A percentile compares a stretch with the other conserved stretches of the same genome.
These are phyloP conservation scores for Tragopan temminckii DNA, from an alignment of 2,797 vertebrate species.

Conservation along the genomic window DNA sequence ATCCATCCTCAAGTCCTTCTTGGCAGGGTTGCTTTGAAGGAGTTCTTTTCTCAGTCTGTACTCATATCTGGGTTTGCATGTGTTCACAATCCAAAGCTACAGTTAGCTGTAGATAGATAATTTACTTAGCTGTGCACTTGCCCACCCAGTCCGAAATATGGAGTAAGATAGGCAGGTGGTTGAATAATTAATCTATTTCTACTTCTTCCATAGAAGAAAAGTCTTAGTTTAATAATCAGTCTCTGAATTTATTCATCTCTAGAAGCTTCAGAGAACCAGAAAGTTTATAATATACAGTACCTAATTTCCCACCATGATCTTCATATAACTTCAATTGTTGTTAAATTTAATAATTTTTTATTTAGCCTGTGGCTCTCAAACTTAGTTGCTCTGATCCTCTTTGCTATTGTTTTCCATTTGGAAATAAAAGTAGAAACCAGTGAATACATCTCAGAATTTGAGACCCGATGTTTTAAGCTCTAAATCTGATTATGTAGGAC, in stretches of 20 bases:
- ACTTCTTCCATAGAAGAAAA: neutral
- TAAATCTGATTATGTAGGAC: neutral
- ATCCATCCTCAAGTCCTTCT: too few species aligned
- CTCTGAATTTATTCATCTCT: neutral
- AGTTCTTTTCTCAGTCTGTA: too few species aligned
- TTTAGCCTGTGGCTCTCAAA: neutral
- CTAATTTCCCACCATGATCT: neutral
- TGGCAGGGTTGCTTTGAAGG: too few species aligned
- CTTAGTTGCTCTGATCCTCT: neutral
- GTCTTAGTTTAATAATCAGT: neutral
- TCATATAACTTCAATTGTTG: neutral
- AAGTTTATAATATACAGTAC: neutral
- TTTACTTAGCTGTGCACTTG: neutral
- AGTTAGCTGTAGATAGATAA: neutral
- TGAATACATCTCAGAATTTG: neutral
- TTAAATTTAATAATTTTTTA: neutral
- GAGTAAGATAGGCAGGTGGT: neutral
- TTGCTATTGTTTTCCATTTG: neutral
- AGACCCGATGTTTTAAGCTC: neutral
- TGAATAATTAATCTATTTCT: neutral
- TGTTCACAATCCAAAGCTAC: neutral
- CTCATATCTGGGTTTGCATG: neutral
- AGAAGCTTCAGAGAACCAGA: neutral
- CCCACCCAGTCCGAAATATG: neutral
- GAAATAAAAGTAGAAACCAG: neutral